These are phyloP conservation scores for Sander lucioperca DNA, from an alignment of 2,113 vertebrate genomes.

Conservation along the genomic window DNA sequence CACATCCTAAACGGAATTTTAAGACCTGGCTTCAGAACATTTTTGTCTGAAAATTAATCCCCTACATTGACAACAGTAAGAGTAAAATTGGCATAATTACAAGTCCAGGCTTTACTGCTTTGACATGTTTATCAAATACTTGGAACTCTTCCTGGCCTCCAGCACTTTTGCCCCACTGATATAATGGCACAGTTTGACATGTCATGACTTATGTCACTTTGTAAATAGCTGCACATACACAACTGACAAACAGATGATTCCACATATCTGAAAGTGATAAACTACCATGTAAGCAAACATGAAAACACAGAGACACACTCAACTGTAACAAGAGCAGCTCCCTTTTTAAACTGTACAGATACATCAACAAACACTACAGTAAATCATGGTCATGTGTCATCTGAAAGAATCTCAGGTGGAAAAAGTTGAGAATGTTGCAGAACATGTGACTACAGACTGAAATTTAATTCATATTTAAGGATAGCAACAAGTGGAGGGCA, in stretches of 20 bases:
- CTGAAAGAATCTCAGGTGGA: conserved; percentile 18
- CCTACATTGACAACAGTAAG: conserved; percentile 46
- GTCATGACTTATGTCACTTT: conserved; percentile 30
- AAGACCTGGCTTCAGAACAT: conserved; percentile 72
- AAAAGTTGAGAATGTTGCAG: conserved; percentile 23
- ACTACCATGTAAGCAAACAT: neutral
- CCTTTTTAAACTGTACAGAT: neutral
- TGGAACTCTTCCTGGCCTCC: conserved; percentile 59
- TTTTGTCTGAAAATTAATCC: conserved; percentile 74
- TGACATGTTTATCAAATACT: conserved; percentile 73
- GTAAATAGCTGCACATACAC: conserved; percentile 19
- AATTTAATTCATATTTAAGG: conserved; percentile 55
- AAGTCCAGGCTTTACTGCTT: conserved; percentile 56
- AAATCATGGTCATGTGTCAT: neutral
- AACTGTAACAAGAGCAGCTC: neutral
- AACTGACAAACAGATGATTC: neutral
- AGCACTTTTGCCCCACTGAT: conserved; percentile 32
- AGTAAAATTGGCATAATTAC: conserved; percentile 64
- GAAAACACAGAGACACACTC: conserved; percentile 6
- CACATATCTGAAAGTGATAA: neutral
- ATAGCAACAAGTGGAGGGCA: conserved; percentile 50
- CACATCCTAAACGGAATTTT: conserved; percentile 77
- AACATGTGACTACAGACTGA: conserved; percentile 40
- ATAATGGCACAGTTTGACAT: conserved; percentile 34
- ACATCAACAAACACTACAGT: neutral